Base-by-base conservation (phyloP, 2,797 vertebrate species). In the Phalloptychus januarius region DNA sequence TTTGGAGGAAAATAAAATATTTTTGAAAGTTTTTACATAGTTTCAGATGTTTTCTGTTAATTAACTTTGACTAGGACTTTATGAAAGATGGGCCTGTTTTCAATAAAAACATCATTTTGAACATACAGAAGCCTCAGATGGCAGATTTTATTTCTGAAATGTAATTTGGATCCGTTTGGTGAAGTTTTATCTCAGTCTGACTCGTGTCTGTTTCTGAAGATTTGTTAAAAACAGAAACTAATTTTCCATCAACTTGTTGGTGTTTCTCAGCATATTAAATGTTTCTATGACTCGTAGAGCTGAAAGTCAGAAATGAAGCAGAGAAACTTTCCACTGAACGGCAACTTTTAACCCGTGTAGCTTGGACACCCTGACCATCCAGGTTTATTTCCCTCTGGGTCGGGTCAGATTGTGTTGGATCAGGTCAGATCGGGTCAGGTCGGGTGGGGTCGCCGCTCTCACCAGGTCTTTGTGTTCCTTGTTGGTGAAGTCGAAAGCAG, bases 401-500 rank as follows among this genome's bases (percentile, higher is more conserved):
- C 10, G n/a, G n/a, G n/a, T n/a, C n/a, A n/a, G n/a, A n/a, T n/a
- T n/a, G n/a, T n/a, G n/a, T n/a, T n/a, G n/a, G n/a, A n/a, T n/a
- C n/a, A n/a, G n/a, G n/a, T n/a, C n/a, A n/a, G n/a, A n/a, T n/a
- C n/a, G n/a, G n/a, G n/a, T n/a, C n/a, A n/a, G n/a, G n/a, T n/a
- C n/a, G n/a, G n/a, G n/a, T n/a, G n/a, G 11, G 3, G 38, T 69
- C 10, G 42, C n/a, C 56, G 10, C 23, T 36, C 61, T 75, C 45
- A 75, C 74, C 74, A 75, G 74, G 33, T 75, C 74, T 65, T 71
- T 92, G 90, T 96, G 95, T 40, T 96, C 95, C 84, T 94, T 96
- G 90, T 90, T 95, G 86, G 80, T 86, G 88, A 96, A 96, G 88
- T 96, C 95, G 76, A 96, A 96, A 0, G 71, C 33, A 0, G 93